Base-by-base conservation (phyloP, 2,888 invertebrate genomes). In the Volucella bombylans region DNA sequence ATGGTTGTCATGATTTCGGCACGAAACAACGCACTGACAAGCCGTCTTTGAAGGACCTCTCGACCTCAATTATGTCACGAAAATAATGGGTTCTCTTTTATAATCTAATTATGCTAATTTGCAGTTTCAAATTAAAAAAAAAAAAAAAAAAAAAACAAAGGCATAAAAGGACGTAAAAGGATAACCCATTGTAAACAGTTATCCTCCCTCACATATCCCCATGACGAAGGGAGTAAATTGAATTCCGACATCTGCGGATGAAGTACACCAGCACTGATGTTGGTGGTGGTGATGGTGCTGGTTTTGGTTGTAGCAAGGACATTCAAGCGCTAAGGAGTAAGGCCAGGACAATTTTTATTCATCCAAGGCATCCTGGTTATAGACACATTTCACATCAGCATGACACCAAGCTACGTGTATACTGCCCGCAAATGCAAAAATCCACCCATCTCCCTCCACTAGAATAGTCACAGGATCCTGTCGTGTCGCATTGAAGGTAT, bases 401-500 rank as follows among this genome's bases (percentile, higher is more conserved):
- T 82, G 77, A 67, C 77, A 67, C 67, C 72, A 50, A 72, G 67
- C 67, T 77, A 82, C 82, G 77, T 82, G 71, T 78, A 72, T 55
- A 77, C 61, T 62, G 43, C 54, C 31, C 14, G 67, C 54, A 55
- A 71, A 74, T 73, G 52, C 15, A 65, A 23, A 52, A 23, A 57
- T 52, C 57, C 15, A 49, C 4, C 31, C n/a, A 6, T 6, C 31
- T 31, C 31, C 0, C 4, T 6, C 31, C 6, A 6, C 31, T 6
- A 6, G 31, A 31, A 31, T 31, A 31, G 31, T 31, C 31, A 31
- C 4, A 31, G 31, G 31, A 31, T 31, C 31, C 31, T 1, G 6
- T 6, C 31, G 0, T 31, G 31, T 31, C 31, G 2, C 31, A 31
- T 31, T 6, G 31, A 31, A 31, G 6, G 31, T 31, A 31, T 31